These are phyloP conservation scores for Branchellion lobata DNA, from an alignment of 2,888 invertebrate species.

Conservation along the genomic window DNA sequence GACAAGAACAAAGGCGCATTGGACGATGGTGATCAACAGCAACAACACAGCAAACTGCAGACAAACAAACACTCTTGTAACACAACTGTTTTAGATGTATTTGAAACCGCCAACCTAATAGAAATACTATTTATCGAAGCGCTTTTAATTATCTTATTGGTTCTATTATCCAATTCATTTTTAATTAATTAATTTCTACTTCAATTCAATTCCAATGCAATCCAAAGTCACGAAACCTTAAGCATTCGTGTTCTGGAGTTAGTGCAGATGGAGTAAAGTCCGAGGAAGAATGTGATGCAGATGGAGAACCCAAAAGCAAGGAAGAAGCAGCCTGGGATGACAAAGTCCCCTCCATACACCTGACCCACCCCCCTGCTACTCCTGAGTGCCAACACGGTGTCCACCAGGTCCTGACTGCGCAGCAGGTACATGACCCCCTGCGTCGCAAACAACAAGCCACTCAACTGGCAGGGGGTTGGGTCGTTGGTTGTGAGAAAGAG, in stretches of 20 bases:
- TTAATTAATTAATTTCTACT: no score
- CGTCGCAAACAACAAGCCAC: conserved; percentile 11
- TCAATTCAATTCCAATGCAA: no score
- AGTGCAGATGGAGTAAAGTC: conserved; percentile 3
- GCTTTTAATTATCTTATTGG: no score
- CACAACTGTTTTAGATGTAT: no score
- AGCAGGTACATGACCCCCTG: conserved; percentile 21
- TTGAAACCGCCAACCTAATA: no score
- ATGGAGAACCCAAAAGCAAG: not conserved
- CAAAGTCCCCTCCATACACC: not conserved
- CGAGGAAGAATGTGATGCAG: not conserved
- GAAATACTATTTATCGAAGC: no score
- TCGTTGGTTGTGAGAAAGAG: no score
- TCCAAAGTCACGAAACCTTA: no score
- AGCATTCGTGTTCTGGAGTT: not conserved
- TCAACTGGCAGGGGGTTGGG: conserved; percentile 27
- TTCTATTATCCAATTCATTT: no score
- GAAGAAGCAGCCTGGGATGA: not conserved
- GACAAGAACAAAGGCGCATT: not conserved
- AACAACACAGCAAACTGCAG: not conserved
- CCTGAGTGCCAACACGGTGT: not conserved
- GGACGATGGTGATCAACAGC: not conserved
- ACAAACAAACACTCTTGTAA: no score
- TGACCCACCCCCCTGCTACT: not conserved
- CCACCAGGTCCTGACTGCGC: not conserved